Conservation (phyloP, 1,140 invertebrate species). For the Drosophila micromelanica region DNA sequence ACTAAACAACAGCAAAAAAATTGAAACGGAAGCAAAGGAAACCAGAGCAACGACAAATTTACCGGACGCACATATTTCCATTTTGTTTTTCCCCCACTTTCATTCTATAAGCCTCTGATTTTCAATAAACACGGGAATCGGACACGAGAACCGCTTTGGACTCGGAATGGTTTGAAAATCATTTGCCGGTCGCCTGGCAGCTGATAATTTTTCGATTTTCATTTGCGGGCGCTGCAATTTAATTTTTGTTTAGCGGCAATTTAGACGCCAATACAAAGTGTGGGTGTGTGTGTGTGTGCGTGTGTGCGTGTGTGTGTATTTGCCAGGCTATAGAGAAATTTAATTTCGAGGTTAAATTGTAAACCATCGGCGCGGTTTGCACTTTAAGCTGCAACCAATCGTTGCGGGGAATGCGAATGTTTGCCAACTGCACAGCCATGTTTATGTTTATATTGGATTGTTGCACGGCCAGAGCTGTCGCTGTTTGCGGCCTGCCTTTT, state of each 20-base stretch:
- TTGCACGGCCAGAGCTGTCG: conserved; percentile 43
- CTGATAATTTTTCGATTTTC: conserved; percentile 66
- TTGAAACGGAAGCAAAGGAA: conserved; percentile 48
- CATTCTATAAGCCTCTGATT: conserved; percentile 22
- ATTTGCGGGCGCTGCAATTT: conserved; percentile 56
- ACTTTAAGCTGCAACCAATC: conserved; percentile 55
- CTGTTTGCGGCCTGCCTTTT: conserved; percentile 42
- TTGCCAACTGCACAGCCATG: conserved; percentile 25
- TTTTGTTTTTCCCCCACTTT: conserved; percentile 23
- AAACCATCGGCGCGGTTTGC: conserved; percentile 43
- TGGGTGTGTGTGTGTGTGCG: neutral
- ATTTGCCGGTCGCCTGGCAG: conserved; percentile 50
- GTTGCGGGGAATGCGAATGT: conserved; percentile 11
- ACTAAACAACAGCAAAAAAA: conserved; percentile 5
- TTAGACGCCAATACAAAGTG: conserved; percentile 26
- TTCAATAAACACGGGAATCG: conserved; percentile 42
- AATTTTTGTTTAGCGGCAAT: conserved; percentile 64
- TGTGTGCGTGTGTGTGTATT: conserved; percentile 5
- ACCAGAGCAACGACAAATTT: conserved; percentile 52
- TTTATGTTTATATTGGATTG: conserved; percentile 43
- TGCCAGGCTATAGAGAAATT: conserved; percentile 49
- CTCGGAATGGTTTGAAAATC: conserved; percentile 29
- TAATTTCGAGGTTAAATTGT: conserved; percentile 74
- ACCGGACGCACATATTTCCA: conserved; percentile 48
- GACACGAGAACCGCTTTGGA: neutral